Evolutionary conservation across 1,140 invertebrate genomes (phyloP).

Genomic region (Bombyx mori): ASM3026992v2 NC_085122.1:3734501-3735000

Average conservation of each 20-base stretch:
- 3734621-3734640: not conserved
- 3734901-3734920: too few relatives aligned
- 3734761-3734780: too few relatives aligned
- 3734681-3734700: not conserved
- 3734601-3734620: conserved; percentile 4
- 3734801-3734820: too few relatives aligned
- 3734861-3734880: too few relatives aligned
- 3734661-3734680: conserved; percentile 6
- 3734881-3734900: too few relatives aligned
- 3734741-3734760: not conserved
- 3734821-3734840: too few relatives aligned
- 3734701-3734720: not conserved
- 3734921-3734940: too few relatives aligned
- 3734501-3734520: not conserved
- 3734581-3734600: not conserved
- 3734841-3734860: too few relatives aligned
- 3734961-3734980: too few relatives aligned
- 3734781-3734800: too few relatives aligned
- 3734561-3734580: not conserved
- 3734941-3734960: too few relatives aligned
- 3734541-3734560: not conserved
- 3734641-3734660: conserved; percentile 1
- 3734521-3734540: conserved; percentile 3
- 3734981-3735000: too few relatives aligned
- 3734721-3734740: not conserved